phyloP scores from a whole-genome alignment of 2,797 vertebrate genomes.

The Epinephelus awoara region DNA sequence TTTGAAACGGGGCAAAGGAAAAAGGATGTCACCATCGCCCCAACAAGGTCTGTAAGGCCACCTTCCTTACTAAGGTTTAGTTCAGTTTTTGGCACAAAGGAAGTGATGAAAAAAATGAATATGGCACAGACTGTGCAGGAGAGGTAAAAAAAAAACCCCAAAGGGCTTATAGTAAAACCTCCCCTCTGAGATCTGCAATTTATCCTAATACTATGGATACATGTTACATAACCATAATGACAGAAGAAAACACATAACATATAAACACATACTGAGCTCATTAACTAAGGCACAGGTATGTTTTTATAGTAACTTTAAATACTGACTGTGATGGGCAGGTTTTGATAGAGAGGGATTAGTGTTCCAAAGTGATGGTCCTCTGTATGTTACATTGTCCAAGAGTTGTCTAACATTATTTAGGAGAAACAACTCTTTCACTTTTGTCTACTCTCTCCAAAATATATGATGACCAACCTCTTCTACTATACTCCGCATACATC shows the following conservation, averaged over 20 bases:
- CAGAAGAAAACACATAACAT: too few relatives aligned
- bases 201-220: too few relatives aligned
- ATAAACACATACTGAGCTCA: too few relatives aligned
- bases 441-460: conserved; percentile 2
- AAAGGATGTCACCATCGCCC: conserved; percentile 50
- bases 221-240: too few relatives aligned
- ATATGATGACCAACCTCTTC: background rate
- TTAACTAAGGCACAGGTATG: background rate
- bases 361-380: too few relatives aligned
- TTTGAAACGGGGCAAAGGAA: conserved; percentile 76
- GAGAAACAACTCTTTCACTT: conserved; percentile 16
- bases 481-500: background rate
- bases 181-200: too few relatives aligned
- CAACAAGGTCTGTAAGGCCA: conserved; percentile 10
- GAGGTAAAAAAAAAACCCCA: too few relatives aligned
- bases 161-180: too few relatives aligned
- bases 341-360: background rate
- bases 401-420: background rate
- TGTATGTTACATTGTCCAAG: too few relatives aligned
- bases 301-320: background rate
- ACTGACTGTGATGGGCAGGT: background rate
- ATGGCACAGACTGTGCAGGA: too few relatives aligned
- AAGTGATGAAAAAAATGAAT: too few relatives aligned
- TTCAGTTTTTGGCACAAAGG: too few relatives aligned
- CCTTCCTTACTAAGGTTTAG: background rate